Evolutionary conservation across 2,113 vertebrate genomes (phyloP).

Genomic region (Nibea albiflora): DNA sequence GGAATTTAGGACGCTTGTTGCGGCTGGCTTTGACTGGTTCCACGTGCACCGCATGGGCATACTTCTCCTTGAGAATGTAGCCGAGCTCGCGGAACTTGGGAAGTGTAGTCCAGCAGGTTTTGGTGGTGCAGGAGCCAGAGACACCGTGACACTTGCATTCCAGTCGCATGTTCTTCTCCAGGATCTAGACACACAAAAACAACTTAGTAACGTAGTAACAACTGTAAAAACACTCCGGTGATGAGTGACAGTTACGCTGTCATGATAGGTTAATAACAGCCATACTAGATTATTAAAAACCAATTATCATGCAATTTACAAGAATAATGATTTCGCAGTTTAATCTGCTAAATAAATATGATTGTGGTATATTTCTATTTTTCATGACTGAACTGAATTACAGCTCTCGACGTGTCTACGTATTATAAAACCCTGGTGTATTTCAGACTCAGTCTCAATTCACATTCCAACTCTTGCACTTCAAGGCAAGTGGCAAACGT

Average conservation of each 20-base stretch:
- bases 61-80: conserved; percentile 97
- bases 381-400: neutral
- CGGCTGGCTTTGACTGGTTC: conserved; percentile 94
- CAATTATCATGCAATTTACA: neutral
- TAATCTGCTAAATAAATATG: neutral
- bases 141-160: conserved; percentile 98
- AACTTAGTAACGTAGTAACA: conserved; percentile 37
- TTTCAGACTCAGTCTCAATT: neutral
- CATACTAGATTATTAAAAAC: neutral
- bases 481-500: conserved; percentile 18
- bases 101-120: conserved; percentile 98
- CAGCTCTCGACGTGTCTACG: neutral
- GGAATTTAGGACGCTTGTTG: conserved; percentile 96
- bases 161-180: conserved; percentile 96
- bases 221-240: conserved; percentile 15
- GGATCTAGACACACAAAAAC: conserved; percentile 85
- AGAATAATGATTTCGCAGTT: conserved; percentile 4
- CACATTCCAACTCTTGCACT: conserved; percentile 11
- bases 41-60: conserved; percentile 93
- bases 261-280: conserved; percentile 2
- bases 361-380: neutral
- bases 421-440: neutral
- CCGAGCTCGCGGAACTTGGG: conserved; percentile 98
- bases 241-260: conserved; percentile 6
- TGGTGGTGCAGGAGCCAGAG: conserved; percentile 97